phyloP scores from a whole-genome alignment of 2,888 invertebrate genomes.

The Pollenia amentaria region DNA sequence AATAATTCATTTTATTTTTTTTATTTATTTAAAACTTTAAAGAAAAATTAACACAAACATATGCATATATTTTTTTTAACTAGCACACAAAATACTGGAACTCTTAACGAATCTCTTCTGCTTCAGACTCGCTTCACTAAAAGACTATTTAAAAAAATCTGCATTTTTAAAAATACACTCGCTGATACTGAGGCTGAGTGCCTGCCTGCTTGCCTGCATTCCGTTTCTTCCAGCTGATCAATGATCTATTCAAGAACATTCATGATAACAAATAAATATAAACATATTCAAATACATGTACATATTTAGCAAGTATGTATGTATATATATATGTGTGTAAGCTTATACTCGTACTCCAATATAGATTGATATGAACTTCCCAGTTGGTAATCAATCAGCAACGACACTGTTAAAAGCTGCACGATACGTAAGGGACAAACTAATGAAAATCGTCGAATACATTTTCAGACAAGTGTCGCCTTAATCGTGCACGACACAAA shows the following conservation, averaged over 20 bases:
- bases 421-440: too few species aligned
- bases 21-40: background rate
- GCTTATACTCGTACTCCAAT: background rate
- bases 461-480: too few species aligned
- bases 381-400: too few species aligned
- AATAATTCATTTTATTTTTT: conserved; percentile 45
- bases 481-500: too few species aligned
- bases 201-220: conserved; percentile 19
- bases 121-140: conserved; percentile 42
- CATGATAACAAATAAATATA: conserved; percentile 59
- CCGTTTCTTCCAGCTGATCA: conserved; percentile 54
- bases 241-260: conserved; percentile 68
- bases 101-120: conserved; percentile 29
- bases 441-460: too few species aligned
- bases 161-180: conserved; percentile 54
- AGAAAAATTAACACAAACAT: background rate
- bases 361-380: background rate
- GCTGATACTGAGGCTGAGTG: conserved; percentile 8
- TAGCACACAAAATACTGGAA: conserved; percentile 25
- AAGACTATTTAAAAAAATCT: conserved; percentile 59
- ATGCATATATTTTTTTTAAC: conserved; percentile 2
- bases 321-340: too few species aligned
- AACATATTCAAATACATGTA: conserved; percentile 1
- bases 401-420: too few species aligned
- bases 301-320: background rate